phyloP scores from a whole-genome alignment of 2,113 vertebrate genomes.

The Notiomystis cincta region DNA sequence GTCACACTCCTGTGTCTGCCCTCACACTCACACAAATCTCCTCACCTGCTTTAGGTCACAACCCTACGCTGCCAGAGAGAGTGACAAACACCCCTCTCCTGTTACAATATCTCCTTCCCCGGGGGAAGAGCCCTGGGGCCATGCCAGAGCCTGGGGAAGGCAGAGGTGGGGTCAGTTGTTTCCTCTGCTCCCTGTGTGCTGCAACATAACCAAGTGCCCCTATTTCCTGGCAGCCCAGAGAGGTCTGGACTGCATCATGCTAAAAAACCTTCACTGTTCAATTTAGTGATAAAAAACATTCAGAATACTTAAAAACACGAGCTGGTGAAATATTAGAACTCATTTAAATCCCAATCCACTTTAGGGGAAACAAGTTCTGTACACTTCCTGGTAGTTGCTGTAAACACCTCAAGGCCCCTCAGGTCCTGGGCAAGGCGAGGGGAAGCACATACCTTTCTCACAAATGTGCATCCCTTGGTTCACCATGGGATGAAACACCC shows the following conservation, averaged over 20 bases:
- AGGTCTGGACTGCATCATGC: not conserved
- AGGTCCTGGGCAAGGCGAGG: rapidly evolving
- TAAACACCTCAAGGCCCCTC: not conserved
- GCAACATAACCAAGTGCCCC: not conserved
- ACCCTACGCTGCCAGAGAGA: not conserved
- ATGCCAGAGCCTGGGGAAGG: not conserved
- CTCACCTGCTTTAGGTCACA: not conserved
- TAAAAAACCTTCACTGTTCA: not conserved
- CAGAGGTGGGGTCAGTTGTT: not conserved
- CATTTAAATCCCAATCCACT: not conserved
- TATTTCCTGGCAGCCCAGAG: not conserved
- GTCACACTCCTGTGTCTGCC: not conserved
- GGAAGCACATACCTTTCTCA: not conserved
- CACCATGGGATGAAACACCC: not conserved
- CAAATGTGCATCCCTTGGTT: not conserved
- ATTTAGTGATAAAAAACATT: not conserved
- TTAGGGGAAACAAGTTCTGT: not conserved
- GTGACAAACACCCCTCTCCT: not conserved
- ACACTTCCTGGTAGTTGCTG: not conserved
- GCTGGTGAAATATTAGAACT: not conserved
- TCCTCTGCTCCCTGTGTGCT: not conserved
- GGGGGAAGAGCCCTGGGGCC: not conserved
- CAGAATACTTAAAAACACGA: not conserved
- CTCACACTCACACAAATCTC: not conserved
- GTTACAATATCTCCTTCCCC: not conserved